Evolutionary conservation across 2,888 invertebrate genomes (phyloP).

Genomic region (Nephrocerus scutellatus): DNA sequence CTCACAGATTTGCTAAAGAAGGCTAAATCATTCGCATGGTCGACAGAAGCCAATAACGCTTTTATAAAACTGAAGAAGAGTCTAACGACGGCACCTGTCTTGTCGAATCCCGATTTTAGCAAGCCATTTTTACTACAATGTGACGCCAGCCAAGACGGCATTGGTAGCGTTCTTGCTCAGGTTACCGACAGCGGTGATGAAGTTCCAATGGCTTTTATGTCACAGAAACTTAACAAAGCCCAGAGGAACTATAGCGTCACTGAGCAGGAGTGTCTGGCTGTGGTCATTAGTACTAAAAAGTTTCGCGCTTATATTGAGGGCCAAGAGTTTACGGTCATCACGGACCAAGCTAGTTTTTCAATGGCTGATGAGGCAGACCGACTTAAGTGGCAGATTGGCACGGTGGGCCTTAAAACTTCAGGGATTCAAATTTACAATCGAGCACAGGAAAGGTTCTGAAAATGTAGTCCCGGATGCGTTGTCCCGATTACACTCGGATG

Average conservation of each 20-base stretch:
- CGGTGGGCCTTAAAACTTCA: too few species aligned
- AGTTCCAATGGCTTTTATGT: slow-evolving; percentile 13
- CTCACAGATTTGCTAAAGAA: slow-evolving; percentile 6
- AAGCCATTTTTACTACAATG: slow-evolving; percentile 17
- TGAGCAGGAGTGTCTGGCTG: slow-evolving; percentile 12
- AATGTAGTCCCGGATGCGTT: too few species aligned
- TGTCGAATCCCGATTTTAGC: slow-evolving; percentile 11
- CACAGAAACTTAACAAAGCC: slow-evolving; percentile 17
- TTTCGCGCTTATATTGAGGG: slow-evolving; percentile 12
- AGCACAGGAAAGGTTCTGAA: too few species aligned
- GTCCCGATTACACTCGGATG: too few species aligned
- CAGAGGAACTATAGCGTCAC: slow-evolving; percentile 14
- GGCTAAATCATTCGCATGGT: background rate
- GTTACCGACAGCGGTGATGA: slow-evolving; percentile 10
- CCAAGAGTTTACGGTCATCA: too few species aligned
- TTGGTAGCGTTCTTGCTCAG: slow-evolving; percentile 15
- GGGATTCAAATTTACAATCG: too few species aligned
- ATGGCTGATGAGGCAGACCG: too few species aligned
- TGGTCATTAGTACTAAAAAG: slow-evolving; percentile 9
- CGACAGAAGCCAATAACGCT: slow-evolving; percentile 1
- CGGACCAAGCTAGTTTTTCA: too few species aligned
- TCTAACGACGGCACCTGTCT: slow-evolving; percentile 10
- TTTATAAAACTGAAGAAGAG: slow-evolving; percentile 9
- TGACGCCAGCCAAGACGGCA: slow-evolving; percentile 10
- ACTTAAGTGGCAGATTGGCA: too few species aligned